These are phyloP conservation scores for Chloebia gouldiae DNA, from an alignment of 2,113 vertebrate genomes.

Conservation along the genomic window DNA sequence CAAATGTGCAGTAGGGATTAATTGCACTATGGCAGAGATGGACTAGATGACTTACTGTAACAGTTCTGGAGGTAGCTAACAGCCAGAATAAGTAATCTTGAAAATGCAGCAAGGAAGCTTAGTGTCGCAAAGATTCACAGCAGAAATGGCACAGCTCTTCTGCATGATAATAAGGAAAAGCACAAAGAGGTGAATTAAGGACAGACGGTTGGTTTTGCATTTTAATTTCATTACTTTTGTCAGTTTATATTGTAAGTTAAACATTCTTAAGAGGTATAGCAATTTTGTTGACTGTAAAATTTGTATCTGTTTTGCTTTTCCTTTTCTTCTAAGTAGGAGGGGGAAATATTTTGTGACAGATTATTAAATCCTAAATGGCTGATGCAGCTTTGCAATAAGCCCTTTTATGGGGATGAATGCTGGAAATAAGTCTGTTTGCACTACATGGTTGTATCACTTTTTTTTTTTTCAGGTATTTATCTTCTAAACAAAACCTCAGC, in stretches of 20 bases:
- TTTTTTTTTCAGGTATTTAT: not conserved
- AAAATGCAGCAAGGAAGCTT: slow-evolving; percentile 18
- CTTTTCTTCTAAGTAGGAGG: not conserved
- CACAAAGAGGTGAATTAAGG: slow-evolving; percentile 5
- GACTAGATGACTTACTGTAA: not conserved
- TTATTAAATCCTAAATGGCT: slow-evolving; percentile 3
- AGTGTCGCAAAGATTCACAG: not conserved
- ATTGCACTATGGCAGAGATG: not conserved
- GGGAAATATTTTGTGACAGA: not conserved
- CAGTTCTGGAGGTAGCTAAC: not conserved
- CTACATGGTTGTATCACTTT: not conserved
- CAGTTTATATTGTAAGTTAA: not conserved
- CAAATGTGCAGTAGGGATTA: not conserved
- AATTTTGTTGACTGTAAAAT: not conserved
- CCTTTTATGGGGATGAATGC: not conserved
- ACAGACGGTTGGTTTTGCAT: not conserved
- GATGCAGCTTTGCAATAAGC: not conserved
- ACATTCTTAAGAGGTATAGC: not conserved
- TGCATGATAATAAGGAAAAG: slow-evolving; percentile 5
- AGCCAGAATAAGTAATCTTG: slow-evolving; percentile 21
- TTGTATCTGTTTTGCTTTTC: not conserved
- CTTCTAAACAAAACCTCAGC: not conserved
- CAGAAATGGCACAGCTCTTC: not conserved
- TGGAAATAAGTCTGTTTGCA: not conserved
- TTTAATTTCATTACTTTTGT: slow-evolving; percentile 26